phyloP scores from a whole-genome alignment of 2,113 vertebrate species.

The Nycticorax nycticorax region DNA sequence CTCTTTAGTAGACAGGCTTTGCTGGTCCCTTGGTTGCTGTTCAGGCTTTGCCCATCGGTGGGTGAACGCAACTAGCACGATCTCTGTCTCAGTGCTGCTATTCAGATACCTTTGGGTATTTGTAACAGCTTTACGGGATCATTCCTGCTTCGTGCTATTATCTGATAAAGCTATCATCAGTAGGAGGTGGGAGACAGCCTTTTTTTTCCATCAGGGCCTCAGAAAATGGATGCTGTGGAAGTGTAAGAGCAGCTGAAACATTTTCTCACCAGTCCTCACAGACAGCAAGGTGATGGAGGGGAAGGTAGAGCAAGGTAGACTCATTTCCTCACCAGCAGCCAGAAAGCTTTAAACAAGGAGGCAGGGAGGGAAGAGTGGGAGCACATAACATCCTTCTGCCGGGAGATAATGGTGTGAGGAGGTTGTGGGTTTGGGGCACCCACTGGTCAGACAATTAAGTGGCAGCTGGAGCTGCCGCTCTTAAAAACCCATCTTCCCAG shows the following conservation, averaged over 20 bases:
- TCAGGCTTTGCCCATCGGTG: not conserved
- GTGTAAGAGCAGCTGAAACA: not conserved
- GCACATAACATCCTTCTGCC: not conserved
- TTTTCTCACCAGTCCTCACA: slow-evolving; percentile 13
- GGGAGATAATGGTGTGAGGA: not conserved
- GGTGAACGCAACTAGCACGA: not conserved
- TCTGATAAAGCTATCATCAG: slow-evolving; percentile 12
- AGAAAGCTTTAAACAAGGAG: not conserved
- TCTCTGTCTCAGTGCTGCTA: not conserved
- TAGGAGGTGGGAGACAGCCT: not conserved
- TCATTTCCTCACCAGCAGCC: not conserved
- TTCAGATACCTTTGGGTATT: not conserved
- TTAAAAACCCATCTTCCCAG: not conserved
- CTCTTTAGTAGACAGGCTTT: not conserved
- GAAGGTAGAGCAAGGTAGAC: not conserved
- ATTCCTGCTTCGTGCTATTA: not conserved
- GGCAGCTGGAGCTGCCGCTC: not conserved
- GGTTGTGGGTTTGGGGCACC: not conserved
- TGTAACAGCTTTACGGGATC: slow-evolving; percentile 11
- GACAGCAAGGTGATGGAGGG: not conserved
- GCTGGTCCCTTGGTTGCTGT: not conserved
- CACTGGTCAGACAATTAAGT: not conserved
- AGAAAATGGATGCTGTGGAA: slow-evolving; percentile 32
- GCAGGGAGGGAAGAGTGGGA: not conserved
- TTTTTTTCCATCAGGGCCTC: not conserved